These are phyloP conservation scores for Lytechinus variegatus DNA, from an alignment of 35 echinoderm and acorn worm genomes.

Conservation along the genomic window DNA sequence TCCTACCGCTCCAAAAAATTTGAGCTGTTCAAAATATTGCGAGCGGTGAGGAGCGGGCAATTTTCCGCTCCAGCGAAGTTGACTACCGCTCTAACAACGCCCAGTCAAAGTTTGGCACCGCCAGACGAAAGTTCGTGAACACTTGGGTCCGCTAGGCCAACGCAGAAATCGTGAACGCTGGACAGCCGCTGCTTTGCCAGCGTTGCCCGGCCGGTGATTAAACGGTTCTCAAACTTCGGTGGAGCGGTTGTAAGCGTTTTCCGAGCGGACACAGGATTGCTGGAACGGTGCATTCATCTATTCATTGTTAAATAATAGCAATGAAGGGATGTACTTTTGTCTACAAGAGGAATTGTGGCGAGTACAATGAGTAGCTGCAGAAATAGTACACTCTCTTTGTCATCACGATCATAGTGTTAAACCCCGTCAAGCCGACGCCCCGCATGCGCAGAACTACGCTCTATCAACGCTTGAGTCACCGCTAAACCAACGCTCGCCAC, in stretches of 20 bases:
- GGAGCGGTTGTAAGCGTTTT: constrained; percentile 45
- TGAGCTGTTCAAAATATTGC: constrained; percentile 37
- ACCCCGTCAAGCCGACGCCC: no score
- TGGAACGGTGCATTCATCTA: constrained; percentile 39
- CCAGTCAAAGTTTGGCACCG: constrained; percentile 42
- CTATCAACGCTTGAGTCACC: no score
- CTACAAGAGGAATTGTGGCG: no score
- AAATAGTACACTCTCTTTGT: no score
- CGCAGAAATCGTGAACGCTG: constrained; percentile 40
- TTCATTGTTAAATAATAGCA: no score
- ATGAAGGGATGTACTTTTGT: no score
- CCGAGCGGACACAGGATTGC: constrained; percentile 38
- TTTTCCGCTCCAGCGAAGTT: constrained; percentile 32
- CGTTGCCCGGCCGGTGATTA: constrained; percentile 34
- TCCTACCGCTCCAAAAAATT: constrained; percentile 30
- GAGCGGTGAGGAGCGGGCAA: constrained; percentile 41
- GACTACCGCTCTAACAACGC: constrained; percentile 34
- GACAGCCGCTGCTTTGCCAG: constrained; percentile 30
- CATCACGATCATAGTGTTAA: no score
- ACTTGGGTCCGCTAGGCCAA: constrained; percentile 38
- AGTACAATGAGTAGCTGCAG: no score
- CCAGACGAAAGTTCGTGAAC: constrained; percentile 32
- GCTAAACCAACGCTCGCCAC: no score
- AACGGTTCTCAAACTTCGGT: constrained; percentile 30
- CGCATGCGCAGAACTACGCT: no score